phyloP scores from a whole-genome alignment of 2,888 invertebrate species.

The Tipula helvola region DNA sequence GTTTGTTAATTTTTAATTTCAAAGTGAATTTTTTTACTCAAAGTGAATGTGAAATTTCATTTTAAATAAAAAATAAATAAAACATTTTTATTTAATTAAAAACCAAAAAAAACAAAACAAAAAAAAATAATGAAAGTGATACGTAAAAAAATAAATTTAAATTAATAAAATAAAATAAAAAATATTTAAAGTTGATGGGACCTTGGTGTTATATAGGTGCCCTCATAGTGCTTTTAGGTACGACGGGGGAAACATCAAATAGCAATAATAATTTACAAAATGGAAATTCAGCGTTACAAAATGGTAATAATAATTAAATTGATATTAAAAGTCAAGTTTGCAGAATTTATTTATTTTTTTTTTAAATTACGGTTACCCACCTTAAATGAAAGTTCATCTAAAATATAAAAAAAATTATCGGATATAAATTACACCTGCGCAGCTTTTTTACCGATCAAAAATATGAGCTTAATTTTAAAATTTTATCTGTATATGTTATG shows the following conservation, averaged over 20 bases:
- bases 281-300: neutral
- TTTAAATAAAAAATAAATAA: neutral
- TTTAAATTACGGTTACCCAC: neutral
- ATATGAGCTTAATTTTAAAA: neutral
- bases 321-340: neutral
- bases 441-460: neutral
- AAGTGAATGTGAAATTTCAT: neutral
- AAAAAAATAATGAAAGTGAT: neutral
- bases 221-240: conserved; percentile 36
- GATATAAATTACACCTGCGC: neutral
- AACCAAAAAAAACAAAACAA: neutral
- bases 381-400: neutral
- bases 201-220: conserved; percentile 35
- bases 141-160: neutral
- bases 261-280: neutral
- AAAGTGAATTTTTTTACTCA: neutral
- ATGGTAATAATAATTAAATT: conserved; percentile 6
- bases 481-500: neutral
- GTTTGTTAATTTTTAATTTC: neutral
- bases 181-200: conserved; percentile 34
- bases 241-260: conserved; percentile 31
- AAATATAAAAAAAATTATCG: neutral
- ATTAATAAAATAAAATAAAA: neutral
- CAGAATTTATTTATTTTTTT: neutral
- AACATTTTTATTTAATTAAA: neutral